Evolutionary conservation across 2,888 invertebrate genomes (phyloP).

Genomic region (Sturmia bella): DNA sequence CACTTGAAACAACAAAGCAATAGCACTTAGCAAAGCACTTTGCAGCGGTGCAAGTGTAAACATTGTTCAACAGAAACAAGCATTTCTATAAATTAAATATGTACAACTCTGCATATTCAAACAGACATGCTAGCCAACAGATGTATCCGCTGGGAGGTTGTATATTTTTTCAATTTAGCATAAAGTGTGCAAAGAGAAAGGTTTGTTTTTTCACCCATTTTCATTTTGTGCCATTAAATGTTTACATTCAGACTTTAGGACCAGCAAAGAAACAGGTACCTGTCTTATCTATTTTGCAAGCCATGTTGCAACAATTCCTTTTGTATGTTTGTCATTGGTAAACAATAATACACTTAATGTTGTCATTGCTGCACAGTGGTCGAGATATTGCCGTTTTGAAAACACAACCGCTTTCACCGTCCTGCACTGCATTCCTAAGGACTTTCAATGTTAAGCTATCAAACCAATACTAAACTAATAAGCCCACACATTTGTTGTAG

Average conservation of each 20-base stretch:
- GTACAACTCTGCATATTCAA: background rate
- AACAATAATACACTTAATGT: conserved; percentile 42
- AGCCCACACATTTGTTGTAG: no score
- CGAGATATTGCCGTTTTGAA: background rate
- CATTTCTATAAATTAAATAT: conserved; percentile 40
- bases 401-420: no score
- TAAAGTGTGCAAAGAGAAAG: background rate
- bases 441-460: no score
- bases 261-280: conserved; percentile 23
- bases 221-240: background rate
- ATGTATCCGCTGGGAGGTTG: conserved; percentile 42
- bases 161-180: conserved; percentile 24
- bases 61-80: conserved; percentile 44
- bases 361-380: conserved; percentile 26
- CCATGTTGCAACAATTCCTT: conserved; percentile 59
- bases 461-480: no score
- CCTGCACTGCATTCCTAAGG: no score
- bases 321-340: conserved; percentile 45
- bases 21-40: conserved; percentile 49
- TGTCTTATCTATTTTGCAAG: conserved; percentile 65
- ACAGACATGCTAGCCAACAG: conserved; percentile 38
- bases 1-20: conserved; percentile 61
- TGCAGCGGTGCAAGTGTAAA: conserved; percentile 50
- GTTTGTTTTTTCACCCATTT: background rate
- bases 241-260: background rate